These are phyloP conservation scores for Spizaetus ornatus DNA, from an alignment of 2,113 vertebrate species.

Conservation along the genomic window DNA sequence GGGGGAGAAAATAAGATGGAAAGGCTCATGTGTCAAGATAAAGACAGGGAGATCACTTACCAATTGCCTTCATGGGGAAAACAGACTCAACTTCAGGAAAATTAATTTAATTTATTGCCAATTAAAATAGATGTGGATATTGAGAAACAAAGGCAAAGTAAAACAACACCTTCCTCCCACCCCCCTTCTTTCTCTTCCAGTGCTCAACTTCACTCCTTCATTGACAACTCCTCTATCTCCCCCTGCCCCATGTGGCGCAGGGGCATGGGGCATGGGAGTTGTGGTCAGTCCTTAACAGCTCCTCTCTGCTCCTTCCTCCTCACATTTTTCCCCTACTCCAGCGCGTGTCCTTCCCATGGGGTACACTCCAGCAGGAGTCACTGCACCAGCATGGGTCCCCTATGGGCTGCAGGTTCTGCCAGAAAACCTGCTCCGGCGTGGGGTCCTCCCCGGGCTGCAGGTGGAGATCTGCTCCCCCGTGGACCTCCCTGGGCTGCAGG, in stretches of 20 bases:
- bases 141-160: background rate
- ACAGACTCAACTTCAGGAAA: background rate
- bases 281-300: background rate
- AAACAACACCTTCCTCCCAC: background rate
- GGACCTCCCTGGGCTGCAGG: background rate
- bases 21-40: background rate
- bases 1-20: background rate
- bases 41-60: background rate
- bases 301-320: background rate
- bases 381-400: background rate
- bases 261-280: background rate
- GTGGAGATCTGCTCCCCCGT: too few species aligned
- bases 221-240: background rate
- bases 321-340: background rate
- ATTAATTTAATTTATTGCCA: background rate
- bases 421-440: fast-evolving
- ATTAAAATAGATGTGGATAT: background rate
- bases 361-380: background rate
- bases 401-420: background rate
- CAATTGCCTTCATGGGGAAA: background rate
- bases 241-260: fast-evolving
- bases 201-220: background rate
- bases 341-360: fast-evolving
- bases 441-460: fast-evolving
- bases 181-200: background rate